phyloP scores from a whole-genome alignment of 1,140 invertebrate species.

The Brachionus angularis region DNA sequence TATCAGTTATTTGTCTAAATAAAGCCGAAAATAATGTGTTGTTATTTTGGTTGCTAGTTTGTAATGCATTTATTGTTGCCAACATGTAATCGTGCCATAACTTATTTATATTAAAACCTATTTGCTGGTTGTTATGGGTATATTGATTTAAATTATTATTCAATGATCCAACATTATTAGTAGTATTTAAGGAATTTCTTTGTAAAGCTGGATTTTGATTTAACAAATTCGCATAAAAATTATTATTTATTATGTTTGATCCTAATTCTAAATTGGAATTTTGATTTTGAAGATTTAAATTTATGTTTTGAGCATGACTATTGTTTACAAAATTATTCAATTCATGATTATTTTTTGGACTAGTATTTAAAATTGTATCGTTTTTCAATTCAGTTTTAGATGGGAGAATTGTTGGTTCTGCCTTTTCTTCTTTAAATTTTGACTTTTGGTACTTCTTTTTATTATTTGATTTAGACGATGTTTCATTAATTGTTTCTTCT shows the following conservation, averaged over 20 bases:
- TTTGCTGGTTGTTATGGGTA: background rate
- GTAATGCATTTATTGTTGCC: background rate
- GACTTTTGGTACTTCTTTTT: slow-evolving; percentile 13
- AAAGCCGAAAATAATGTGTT: background rate
- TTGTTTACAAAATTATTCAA: background rate
- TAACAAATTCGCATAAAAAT: no score
- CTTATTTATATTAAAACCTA: background rate
- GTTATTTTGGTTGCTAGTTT: background rate
- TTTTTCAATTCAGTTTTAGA: background rate
- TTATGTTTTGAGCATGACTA: background rate
- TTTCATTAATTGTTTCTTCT: background rate
- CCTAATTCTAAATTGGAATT: no score
- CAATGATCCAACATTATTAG: no score
- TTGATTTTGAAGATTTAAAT: no score
- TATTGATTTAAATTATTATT: background rate
- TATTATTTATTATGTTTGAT: no score
- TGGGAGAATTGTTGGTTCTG: no score
- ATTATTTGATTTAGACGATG: background rate
- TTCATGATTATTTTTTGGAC: background rate
- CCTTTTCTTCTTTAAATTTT: background rate
- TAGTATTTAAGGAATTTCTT: no score
- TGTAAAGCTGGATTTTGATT: background rate
- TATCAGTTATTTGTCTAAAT: background rate
- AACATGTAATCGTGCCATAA: slow-evolving; percentile 19
- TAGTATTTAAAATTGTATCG: background rate